These are phyloP conservation scores for Pangasius macronema DNA, from an alignment of 2,797 vertebrate genomes.

Conservation along the genomic window DNA sequence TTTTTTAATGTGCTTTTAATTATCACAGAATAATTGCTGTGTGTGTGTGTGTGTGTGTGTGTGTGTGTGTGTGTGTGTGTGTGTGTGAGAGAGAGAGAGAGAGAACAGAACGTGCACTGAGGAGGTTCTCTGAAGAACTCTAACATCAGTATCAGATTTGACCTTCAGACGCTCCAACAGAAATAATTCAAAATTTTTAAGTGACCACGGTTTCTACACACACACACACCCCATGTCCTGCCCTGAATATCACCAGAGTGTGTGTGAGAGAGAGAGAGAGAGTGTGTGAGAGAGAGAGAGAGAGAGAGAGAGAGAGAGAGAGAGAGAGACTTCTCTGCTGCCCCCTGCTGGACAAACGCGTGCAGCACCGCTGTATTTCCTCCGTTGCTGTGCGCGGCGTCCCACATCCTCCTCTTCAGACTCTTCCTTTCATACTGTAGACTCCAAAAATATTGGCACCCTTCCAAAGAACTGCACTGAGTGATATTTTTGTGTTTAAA, in stretches of 20 bases:
- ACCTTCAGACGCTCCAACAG: constrained; percentile 22
- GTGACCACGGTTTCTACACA: not conserved
- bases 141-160: constrained; percentile 30
- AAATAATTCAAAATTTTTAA: too few species aligned
- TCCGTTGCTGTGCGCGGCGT: not conserved
- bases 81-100: not conserved
- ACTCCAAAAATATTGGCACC: not conserved
- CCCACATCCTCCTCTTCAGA: constrained; percentile 25
- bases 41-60: not conserved
- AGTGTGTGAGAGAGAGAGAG: too few species aligned
- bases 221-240: constrained; percentile 44
- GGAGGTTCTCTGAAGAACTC: not conserved
- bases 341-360: constrained; percentile 62
- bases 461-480: not conserved
- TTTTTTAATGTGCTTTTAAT: constrained; percentile 13
- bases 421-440: constrained; percentile 54
- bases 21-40: not conserved
- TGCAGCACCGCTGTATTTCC: constrained; percentile 10
- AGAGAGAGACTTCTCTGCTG: constrained; percentile 26
- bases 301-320: too few species aligned
- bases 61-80: not conserved
- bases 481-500: not conserved
- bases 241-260: constrained; percentile 47
- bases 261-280: too few species aligned
- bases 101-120: not conserved